Evolutionary conservation across 2,113 vertebrate genomes (phyloP), one percentile per base, ranked within the genome.

Genomic region (Pelmatolapia mariae): DNA sequence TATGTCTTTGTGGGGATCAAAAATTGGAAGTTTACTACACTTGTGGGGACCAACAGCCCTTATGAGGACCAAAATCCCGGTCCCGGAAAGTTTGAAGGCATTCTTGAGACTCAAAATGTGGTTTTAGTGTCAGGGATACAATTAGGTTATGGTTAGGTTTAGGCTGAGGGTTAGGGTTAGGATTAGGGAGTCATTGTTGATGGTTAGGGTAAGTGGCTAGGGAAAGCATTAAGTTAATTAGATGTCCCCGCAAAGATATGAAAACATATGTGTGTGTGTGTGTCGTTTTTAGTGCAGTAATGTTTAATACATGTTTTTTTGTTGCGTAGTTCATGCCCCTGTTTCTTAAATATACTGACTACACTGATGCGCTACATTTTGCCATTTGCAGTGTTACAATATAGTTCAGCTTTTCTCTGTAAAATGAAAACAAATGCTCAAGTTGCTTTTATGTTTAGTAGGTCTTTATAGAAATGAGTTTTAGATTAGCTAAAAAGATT

Each of bases 161-260:
- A 0, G 18, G 0, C 18, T 66, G 31, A 66, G 18, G 0, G 10
- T 66, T n/a, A 63, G 31, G 59, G 7, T 61, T 61, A 33, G 57
- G 57, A 11, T 63, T 36, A 66, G 18, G 3, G 19, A 66, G 10
- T 13, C 61, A 66, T 38, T 66, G 33, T 66, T 66, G 7, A 66
- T 66, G 61, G 18, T 66, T 66, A 66, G 33, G 31, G 18, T n/a
- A 63, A 63, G 29, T 0, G 0, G 16, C 29, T 33, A 7, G 56
- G 8, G 13, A 6, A 43, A 43, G 43, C 43, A 45, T 45, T 15
- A 15, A 16, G 16, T 36, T 18, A 36, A n/a, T 66, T 66, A 66
- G 61, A 0, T 63, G 18, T 63, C 59, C 59, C 59, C 10, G n/a
- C 31, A 5, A 63, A 36, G 31, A n/a, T n/a, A 63, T 63, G 0